Conservation (phyloP, 2,888 invertebrate genomes). For the Ischnura elegans region DNA sequence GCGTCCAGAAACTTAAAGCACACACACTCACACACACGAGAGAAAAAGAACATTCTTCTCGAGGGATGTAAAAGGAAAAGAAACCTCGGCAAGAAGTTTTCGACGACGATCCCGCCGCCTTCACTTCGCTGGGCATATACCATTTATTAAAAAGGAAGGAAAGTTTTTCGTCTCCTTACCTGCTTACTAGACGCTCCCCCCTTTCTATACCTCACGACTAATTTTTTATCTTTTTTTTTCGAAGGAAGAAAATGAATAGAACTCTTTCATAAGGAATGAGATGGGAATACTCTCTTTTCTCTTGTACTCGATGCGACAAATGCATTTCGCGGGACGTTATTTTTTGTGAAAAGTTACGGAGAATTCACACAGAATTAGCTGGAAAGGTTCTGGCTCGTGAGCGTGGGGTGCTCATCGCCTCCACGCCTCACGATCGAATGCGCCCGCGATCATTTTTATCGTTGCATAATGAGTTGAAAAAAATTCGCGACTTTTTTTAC, state of each 20-base stretch:
- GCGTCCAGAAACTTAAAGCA: not conserved
- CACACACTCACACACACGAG: no score
- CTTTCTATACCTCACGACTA: not conserved
- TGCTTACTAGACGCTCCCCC: not conserved
- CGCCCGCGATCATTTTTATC: not conserved
- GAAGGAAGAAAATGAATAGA: not conserved
- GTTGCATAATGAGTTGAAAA: constrained; percentile 24
- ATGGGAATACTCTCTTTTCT: not conserved
- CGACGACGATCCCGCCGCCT: not conserved
- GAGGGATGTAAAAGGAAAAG: not conserved
- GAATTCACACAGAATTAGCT: not conserved
- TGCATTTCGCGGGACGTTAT: no score
- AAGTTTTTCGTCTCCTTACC: not conserved
- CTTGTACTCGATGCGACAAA: not conserved
- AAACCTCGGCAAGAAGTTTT: not conserved
- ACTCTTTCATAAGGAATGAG: not conserved
- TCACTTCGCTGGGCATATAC: not conserved
- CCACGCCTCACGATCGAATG: not conserved
- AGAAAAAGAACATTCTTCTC: constrained; percentile 7
- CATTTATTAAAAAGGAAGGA: constrained; percentile 39
- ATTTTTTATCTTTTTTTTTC: not conserved
- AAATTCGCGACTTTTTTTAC: not conserved
- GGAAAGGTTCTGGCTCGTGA: not conserved
- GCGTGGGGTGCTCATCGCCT: not conserved
- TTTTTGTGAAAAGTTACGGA: not conserved